Conservation (phyloP, 2,888 invertebrate genomes). For the Apamea sordens region DNA sequence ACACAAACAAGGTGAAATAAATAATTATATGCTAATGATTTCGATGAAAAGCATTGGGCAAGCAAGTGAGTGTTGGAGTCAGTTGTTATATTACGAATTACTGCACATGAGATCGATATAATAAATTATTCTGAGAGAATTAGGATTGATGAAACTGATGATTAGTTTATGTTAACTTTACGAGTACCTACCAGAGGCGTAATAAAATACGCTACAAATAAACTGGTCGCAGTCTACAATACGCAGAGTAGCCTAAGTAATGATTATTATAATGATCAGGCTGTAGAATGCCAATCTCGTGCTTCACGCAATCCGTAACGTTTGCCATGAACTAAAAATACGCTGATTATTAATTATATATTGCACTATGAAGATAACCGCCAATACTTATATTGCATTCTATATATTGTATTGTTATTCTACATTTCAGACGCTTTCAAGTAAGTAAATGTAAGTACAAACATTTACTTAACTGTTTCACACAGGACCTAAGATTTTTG, state of each 20-base stretch:
- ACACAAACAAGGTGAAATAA: not conserved
- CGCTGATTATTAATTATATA: slow-evolving; percentile 33
- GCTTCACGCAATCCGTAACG: slow-evolving; percentile 66
- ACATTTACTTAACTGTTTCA: not conserved
- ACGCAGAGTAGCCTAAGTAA: slow-evolving; percentile 14
- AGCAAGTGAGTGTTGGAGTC: not conserved
- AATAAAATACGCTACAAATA: not conserved
- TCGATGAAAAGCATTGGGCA: not conserved
- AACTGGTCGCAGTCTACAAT: slow-evolving; percentile 14
- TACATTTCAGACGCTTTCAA: not conserved
- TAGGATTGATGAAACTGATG: not conserved
- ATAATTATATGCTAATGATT: not conserved
- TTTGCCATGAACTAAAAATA: slow-evolving; percentile 69
- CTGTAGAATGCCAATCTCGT: slow-evolving; percentile 57
- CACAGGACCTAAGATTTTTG: not conserved
- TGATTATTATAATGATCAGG: slow-evolving; percentile 49
- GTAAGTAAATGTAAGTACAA: not conserved
- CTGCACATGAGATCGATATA: not conserved
- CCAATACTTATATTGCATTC: not conserved
- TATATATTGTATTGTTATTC: slow-evolving; percentile 12
- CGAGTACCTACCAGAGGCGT: not conserved
- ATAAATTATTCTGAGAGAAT: not conserved
- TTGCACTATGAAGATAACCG: slow-evolving; percentile 6
- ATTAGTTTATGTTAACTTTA: not conserved
- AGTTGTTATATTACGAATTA: not conserved